A percentile compares a stretch with the other conserved stretches of the same genome.
Conservation (phyloP, 2,888 invertebrate genomes). For the Achlya flavicornis region DNA sequence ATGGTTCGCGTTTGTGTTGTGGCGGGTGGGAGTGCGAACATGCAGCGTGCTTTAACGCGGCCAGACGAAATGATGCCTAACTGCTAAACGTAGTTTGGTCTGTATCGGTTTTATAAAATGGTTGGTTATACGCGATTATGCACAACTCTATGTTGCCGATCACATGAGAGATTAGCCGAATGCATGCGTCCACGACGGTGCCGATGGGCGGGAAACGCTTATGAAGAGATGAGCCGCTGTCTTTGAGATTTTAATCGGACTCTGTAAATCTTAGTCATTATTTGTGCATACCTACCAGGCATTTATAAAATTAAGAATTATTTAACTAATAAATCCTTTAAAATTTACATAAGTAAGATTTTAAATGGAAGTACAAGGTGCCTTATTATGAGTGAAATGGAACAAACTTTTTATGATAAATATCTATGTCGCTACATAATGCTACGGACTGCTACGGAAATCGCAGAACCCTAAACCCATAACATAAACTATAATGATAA, state of each 20-base stretch:
- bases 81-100: constrained; percentile 71
- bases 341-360: no score
- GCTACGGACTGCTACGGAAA: no score
- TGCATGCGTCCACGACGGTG: constrained; percentile 61
- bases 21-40: constrained; percentile 83
- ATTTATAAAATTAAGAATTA: neutral
- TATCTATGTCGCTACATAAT: no score
- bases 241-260: constrained; percentile 54
- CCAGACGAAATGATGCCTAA: constrained; percentile 81
- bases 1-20: constrained; percentile 70
- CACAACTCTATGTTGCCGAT: constrained; percentile 76
- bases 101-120: constrained; percentile 77
- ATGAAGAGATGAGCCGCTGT: constrained; percentile 58
- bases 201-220: constrained; percentile 75
- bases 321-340: no score
- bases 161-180: constrained; percentile 81
- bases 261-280: constrained; percentile 45
- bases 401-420: no score
- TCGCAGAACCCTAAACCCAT: no score
- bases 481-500: no score
- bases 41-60: constrained; percentile 81
- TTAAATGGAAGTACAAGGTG: no score
- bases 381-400: no score
- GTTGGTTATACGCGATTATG: constrained; percentile 65
- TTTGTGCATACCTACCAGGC: neutral